A percentile compares a stretch with the other conserved stretches of the same genome.
Evolutionary conservation across 1,140 invertebrate species (phyloP).

Genomic region (Thrips palmi): DNA sequence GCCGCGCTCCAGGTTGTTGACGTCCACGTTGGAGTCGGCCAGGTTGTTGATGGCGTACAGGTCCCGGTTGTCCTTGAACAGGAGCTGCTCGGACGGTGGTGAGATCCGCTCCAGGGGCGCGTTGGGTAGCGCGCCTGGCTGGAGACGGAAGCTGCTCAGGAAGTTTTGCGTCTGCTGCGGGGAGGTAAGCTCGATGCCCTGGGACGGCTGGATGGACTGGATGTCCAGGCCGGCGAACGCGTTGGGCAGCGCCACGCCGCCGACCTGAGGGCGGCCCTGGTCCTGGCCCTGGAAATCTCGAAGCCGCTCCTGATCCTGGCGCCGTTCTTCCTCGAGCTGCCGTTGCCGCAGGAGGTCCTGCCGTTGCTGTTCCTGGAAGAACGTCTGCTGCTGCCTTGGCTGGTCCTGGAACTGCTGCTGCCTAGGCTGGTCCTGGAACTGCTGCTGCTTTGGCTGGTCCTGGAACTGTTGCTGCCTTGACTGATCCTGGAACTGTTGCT

Average conservation of each 20-base stretch:
- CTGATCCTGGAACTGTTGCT: slow-evolving; percentile 13
- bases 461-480: slow-evolving; percentile 10
- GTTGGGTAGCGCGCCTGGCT: no score
- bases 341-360: slow-evolving; percentile 15
- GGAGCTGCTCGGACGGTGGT: no score
- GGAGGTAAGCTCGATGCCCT: slow-evolving; percentile 11
- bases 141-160: no score
- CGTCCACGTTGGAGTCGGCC: no score
- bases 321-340: slow-evolving; percentile 15
- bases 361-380: slow-evolving; percentile 7
- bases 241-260: slow-evolving; percentile 11
- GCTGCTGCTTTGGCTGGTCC: slow-evolving; percentile 11
- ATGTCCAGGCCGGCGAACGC: slow-evolving; percentile 6
- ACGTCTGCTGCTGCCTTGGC: slow-evolving; percentile 8
- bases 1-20: no score
- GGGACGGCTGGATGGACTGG: background rate
- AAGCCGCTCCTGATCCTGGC: slow-evolving; percentile 14
- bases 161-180: slow-evolving; percentile 11
- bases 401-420: slow-evolving; percentile 12
- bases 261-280: slow-evolving; percentile 14
- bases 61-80: no score
- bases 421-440: slow-evolving; percentile 5
- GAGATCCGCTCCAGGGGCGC: no score
- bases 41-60: no score
- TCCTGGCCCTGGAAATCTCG: no score